phyloP scores from a whole-genome alignment of 2,113 vertebrate genomes.

The Hiodon alosoides region DNA sequence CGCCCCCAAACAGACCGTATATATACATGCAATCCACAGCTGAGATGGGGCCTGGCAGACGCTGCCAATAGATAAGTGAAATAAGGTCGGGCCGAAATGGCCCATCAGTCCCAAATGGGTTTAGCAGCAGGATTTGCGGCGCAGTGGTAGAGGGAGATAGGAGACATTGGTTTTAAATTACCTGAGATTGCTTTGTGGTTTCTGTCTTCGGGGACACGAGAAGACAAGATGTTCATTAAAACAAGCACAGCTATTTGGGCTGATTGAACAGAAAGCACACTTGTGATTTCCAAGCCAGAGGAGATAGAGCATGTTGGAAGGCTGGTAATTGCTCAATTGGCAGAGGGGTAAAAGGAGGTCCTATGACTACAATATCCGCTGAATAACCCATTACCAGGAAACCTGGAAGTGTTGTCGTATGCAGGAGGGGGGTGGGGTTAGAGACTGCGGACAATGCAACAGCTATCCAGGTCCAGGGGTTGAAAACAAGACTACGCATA shows the following conservation, averaged over 20 bases:
- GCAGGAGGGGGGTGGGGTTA: neutral
- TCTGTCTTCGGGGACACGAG: slow-evolving; percentile 55
- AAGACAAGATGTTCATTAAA: slow-evolving; percentile 70
- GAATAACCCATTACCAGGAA: slow-evolving; percentile 24
- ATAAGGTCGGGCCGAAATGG: slow-evolving; percentile 69
- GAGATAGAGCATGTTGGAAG: slow-evolving; percentile 54
- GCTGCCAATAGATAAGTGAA: slow-evolving; percentile 72
- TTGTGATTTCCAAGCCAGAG: slow-evolving; percentile 56
- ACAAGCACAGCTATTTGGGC: slow-evolving; percentile 57
- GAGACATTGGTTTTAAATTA: slow-evolving; percentile 68
- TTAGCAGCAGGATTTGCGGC: slow-evolving; percentile 66
- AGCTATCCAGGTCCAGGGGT: too few species aligned
- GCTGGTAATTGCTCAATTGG: slow-evolving; percentile 60
- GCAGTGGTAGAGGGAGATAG: slow-evolving; percentile 53
- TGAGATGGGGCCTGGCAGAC: slow-evolving; percentile 61
- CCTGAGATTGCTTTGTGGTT: slow-evolving; percentile 71
- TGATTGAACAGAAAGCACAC: slow-evolving; percentile 58
- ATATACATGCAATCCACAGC: slow-evolving; percentile 64
- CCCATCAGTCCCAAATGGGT: slow-evolving; percentile 61
- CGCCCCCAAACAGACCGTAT: slow-evolving; percentile 64
- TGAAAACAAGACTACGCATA: too few species aligned
- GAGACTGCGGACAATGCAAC: neutral
- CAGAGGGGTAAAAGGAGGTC: slow-evolving; percentile 52
- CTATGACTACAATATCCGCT: slow-evolving; percentile 52
- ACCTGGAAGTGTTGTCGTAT: neutral